Conservation (phyloP, 2,113 vertebrate species). For the Grammomys surdaster region DNA sequence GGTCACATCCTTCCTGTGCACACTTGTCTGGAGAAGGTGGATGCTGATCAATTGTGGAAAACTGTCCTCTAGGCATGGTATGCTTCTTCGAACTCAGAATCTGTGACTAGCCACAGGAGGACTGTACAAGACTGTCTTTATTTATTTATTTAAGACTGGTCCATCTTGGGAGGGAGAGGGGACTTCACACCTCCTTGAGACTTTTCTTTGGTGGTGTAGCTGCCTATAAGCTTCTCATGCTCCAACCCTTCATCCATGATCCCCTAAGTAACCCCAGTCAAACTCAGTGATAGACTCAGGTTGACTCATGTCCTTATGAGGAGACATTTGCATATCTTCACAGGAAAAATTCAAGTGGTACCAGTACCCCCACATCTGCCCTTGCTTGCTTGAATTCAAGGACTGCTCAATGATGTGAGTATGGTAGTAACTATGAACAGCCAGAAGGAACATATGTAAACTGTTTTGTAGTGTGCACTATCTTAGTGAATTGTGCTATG, state of each 20-base stretch:
- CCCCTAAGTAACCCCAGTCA: not conserved
- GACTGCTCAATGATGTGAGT: not conserved
- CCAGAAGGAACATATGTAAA: accelerated
- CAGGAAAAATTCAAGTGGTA: not conserved
- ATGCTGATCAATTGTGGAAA: not conserved
- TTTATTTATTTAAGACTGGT: too few species aligned
- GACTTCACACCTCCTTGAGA: not conserved
- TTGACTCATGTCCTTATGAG: not conserved
- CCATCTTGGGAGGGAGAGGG: not conserved
- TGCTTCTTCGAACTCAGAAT: not conserved
- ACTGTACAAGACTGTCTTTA: not conserved
- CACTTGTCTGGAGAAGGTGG: not conserved
- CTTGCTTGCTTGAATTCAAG: not conserved
- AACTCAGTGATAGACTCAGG: not conserved
- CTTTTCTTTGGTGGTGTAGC: not conserved
- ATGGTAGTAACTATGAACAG: not conserved
- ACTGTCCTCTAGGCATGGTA: not conserved
- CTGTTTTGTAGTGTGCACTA: not conserved
- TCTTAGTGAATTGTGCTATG: not conserved
- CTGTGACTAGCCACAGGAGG: not conserved
- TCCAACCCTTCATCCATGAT: not conserved
- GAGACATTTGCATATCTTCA: not conserved
- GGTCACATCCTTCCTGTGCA: not conserved
- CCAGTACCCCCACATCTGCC: not conserved
- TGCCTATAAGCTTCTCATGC: not conserved